Percentiles rank a stretch among this genome's conserved stretches.
These are phyloP conservation scores for Zaprionus lachaisei DNA, from an alignment of 1,140 invertebrate species.

Conservation along the genomic window DNA sequence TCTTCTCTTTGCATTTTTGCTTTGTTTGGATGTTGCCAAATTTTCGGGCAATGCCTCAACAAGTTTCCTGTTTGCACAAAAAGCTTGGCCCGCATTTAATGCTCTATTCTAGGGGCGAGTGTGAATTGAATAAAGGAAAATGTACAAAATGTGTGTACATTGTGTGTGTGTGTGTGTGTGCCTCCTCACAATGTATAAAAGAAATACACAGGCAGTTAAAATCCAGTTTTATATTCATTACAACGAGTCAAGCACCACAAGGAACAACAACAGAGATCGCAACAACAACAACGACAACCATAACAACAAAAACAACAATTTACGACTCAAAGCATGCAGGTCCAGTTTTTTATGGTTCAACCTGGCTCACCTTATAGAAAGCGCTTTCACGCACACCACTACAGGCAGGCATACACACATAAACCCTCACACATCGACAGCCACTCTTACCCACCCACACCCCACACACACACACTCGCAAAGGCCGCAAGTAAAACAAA, in stretches of 20 bases:
- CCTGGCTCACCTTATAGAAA: slow-evolving; percentile 46
- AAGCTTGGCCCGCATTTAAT: slow-evolving; percentile 29
- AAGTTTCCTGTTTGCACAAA: slow-evolving; percentile 56
- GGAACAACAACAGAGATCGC: slow-evolving; percentile 11
- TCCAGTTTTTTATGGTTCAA: slow-evolving; percentile 56
- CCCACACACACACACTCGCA: slow-evolving; percentile 17
- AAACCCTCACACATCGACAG: slow-evolving; percentile 6
- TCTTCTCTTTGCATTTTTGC: slow-evolving; percentile 21
- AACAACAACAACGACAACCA: slow-evolving; percentile 15
- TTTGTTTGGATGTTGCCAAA: slow-evolving; percentile 30
- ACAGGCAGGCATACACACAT: slow-evolving; percentile 11
- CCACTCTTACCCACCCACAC: not conserved
- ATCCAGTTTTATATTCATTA: slow-evolving; percentile 75
- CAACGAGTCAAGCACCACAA: slow-evolving; percentile 40
- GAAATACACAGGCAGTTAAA: slow-evolving; percentile 66
- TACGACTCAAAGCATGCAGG: slow-evolving; percentile 62
- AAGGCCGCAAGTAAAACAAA: slow-evolving; percentile 22
- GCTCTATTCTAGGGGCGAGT: slow-evolving; percentile 8
- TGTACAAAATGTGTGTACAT: slow-evolving; percentile 28
- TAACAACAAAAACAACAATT: slow-evolving; percentile 65
- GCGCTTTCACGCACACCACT: slow-evolving; percentile 17
- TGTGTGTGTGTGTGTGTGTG: slow-evolving; percentile 12
- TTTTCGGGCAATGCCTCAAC: slow-evolving; percentile 59
- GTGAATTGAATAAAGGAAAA: slow-evolving; percentile 46
- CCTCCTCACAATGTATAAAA: slow-evolving; percentile 38